These are phyloP conservation scores for Pheosia tremula DNA, from an alignment of 2,888 invertebrate genomes.

Conservation along the genomic window DNA sequence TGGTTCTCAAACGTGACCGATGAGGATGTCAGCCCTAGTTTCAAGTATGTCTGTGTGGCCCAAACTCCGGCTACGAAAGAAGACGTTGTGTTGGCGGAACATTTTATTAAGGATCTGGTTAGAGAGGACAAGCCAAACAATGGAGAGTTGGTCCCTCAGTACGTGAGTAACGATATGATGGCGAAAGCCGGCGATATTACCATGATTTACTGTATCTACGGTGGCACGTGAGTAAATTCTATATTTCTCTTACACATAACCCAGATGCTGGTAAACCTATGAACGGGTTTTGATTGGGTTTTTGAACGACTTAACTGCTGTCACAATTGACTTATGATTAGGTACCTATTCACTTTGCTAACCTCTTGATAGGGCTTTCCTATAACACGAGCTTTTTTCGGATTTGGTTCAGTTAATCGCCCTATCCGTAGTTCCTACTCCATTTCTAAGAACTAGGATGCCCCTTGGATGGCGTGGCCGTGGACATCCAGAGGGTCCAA, in stretches of 20 bases:
- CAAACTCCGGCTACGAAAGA: conserved; percentile 53
- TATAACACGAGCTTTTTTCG: too few relatives aligned
- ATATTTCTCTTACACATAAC: background rate
- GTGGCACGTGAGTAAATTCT: conserved; percentile 64
- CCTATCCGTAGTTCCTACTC: too few relatives aligned
- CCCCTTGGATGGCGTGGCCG: too few relatives aligned
- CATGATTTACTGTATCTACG: conserved; percentile 71
- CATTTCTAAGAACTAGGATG: too few relatives aligned
- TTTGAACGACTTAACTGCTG: too few relatives aligned
- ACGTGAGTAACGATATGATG: conserved; percentile 56
- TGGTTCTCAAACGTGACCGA: conserved; percentile 65
- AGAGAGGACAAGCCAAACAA: conserved; percentile 44
- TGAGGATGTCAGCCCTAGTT: conserved; percentile 51
- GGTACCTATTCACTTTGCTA: too few relatives aligned
- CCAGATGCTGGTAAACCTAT: too few relatives aligned
- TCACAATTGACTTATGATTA: too few relatives aligned
- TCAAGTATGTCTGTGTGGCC: conserved; percentile 65
- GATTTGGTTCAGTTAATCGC: too few relatives aligned
- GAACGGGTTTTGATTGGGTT: too few relatives aligned
- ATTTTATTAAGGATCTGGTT: conserved; percentile 53
- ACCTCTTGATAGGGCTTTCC: too few relatives aligned
- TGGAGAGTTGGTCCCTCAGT: conserved; percentile 59
- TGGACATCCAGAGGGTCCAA: too few relatives aligned
- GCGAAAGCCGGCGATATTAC: conserved; percentile 56
- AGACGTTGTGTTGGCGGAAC: conserved; percentile 58